Evolutionary conservation across 2,888 invertebrate species (phyloP).

Genomic region (Synanthedon andrenaeformis): DNA sequence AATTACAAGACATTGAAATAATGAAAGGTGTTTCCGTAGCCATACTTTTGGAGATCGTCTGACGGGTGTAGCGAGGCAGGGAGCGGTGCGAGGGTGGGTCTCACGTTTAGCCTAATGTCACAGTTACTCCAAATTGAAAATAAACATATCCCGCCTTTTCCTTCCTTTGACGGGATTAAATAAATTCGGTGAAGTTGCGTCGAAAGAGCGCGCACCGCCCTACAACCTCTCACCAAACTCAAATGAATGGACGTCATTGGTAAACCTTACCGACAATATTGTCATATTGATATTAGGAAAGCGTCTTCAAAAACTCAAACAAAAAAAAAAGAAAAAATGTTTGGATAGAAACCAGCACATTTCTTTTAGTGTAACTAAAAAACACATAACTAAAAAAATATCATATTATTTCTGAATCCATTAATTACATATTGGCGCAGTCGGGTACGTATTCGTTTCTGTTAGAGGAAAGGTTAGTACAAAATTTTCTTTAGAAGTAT

Average conservation of each 20-base stretch:
- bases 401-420: not conserved
- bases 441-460: not conserved
- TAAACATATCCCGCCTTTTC: constrained; percentile 28
- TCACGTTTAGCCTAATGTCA: constrained; percentile 19
- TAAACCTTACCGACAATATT: no score
- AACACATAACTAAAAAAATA: no score
- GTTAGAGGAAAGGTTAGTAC: not conserved
- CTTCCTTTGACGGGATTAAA: constrained; percentile 27
- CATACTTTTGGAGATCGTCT: no score
- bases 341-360: no score
- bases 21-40: no score
- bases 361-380: not conserved
- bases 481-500: constrained; percentile 1
- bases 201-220: constrained; percentile 1
- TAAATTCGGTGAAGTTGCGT: constrained; percentile 15
- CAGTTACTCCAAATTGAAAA: constrained; percentile 32
- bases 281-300: no score
- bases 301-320: no score
- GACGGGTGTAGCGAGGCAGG: not conserved
- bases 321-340: no score
- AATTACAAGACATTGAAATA: no score
- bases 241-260: no score
- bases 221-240: no score
- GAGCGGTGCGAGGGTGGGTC: constrained; percentile 7
- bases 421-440: constrained; percentile 2